Evolutionary conservation across 1,140 invertebrate species (phyloP), one percentile per base, ranked within the genome.

Genomic region (Stenopsyche tienmushanensis): DNA sequence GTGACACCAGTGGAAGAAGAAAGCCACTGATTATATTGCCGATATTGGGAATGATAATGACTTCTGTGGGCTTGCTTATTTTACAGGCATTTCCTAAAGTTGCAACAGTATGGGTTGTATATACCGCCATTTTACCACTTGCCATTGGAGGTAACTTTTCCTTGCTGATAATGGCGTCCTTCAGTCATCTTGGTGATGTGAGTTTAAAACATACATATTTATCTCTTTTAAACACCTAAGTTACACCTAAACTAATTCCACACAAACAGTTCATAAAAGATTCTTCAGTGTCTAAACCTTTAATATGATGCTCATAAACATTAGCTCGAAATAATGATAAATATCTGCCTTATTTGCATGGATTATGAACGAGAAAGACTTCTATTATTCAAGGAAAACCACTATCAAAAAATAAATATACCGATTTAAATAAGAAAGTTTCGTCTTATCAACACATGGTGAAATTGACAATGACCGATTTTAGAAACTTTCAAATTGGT

Each of bases 11-110:
- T 70, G 78, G 79, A 2, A 66, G 78, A 21, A 72, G 79, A 59
- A 81, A 80, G 39, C 79, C 79, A 1, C 64, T 79, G 15, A 75
- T 81, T 9, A 73, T 81, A 15, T 47, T 80, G 57, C 77, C 79
- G 1, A 63, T 81, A 23, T 58, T 76, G 0, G 78, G 78, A 1
- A 80, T 80, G 77, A 73, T 74, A 45, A 68, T 77, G 0, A 78
- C 77, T 73, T 76, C 78, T 3, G 72, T 73, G 8, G 73, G 66
- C 49, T 73, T 80, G 0, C 47, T 80, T 20, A 49, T 80, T 0
- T 67, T 80, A 66, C 66, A 78, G 3, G 73, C 64, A 3, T 77
- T 80, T 49, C 78, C 78, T n/a, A 76, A 75, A 13, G 74, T 78
- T 3, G 72, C 72, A 0, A 77, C 77, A 1, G 69, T 72, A 5